Evolutionary conservation across 1,140 invertebrate genomes (phyloP).

Genomic region (Aleiodes sp.): DNA sequence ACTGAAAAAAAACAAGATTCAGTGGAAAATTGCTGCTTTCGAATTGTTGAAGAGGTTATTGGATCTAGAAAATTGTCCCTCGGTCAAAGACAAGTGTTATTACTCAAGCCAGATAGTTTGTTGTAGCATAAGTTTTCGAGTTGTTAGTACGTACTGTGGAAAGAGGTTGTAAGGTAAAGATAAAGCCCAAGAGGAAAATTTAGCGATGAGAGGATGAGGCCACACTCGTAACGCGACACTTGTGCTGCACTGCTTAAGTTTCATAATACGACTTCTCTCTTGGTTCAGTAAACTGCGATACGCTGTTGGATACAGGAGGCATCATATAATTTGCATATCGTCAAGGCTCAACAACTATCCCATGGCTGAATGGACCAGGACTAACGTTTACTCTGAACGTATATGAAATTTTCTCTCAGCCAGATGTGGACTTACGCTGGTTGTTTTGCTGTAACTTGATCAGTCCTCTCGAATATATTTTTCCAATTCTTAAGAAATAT

Average conservation of each 20-base stretch:
- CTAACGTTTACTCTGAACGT: not conserved
- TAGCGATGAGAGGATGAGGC: slow-evolving; percentile 13
- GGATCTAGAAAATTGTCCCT: not conserved
- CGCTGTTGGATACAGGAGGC: slow-evolving; percentile 44
- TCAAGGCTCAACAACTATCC: slow-evolving; percentile 27
- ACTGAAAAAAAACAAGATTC: not conserved
- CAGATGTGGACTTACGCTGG: not conserved
- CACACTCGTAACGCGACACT: slow-evolving; percentile 55
- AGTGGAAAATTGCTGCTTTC: no score
- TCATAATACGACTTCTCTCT: slow-evolving; percentile 53
- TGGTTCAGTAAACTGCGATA: slow-evolving; percentile 47
- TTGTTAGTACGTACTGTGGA: not conserved
- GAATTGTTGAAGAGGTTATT: no score
- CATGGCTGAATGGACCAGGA: slow-evolving; percentile 21
- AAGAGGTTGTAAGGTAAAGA: not conserved
- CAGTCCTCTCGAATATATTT: slow-evolving; percentile 5
- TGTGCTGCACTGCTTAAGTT: slow-evolving; percentile 59
- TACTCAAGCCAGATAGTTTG: not conserved
- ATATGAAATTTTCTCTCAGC: slow-evolving; percentile 1
- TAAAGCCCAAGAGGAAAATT: slow-evolving; percentile 5
- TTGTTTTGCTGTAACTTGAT: slow-evolving; percentile 6
- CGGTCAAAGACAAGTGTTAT: not conserved
- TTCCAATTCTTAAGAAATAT: not conserved
- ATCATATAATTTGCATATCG: slow-evolving; percentile 57
- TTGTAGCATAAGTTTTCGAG: slow-evolving; percentile 5